phyloP scores from a whole-genome alignment of 1,140 invertebrate genomes.

The Orussus abietinus region DNA sequence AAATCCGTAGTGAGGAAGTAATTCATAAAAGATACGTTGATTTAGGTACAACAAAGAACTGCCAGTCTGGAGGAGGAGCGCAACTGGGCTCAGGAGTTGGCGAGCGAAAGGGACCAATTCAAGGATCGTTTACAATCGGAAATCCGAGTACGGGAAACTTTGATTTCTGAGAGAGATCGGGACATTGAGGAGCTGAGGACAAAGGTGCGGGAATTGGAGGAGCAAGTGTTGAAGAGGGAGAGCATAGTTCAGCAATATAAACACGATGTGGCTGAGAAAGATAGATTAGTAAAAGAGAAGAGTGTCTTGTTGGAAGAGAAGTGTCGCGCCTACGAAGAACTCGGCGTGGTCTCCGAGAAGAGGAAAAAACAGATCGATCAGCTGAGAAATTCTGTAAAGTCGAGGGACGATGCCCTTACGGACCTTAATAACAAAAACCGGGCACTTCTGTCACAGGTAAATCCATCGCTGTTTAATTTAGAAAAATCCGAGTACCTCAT shows the following conservation, averaged over 20 bases:
- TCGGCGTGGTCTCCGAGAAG: slow-evolving; percentile 37
- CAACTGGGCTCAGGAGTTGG: slow-evolving; percentile 43
- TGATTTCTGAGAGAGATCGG: slow-evolving; percentile 26
- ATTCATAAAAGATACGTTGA: not conserved
- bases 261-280: slow-evolving; percentile 40
- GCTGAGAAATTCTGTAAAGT: slow-evolving; percentile 41
- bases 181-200: slow-evolving; percentile 36
- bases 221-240: slow-evolving; percentile 43
- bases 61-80: slow-evolving; percentile 43
- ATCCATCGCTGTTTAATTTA: slow-evolving; percentile 3
- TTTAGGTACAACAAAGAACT: slow-evolving; percentile 42
- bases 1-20: too few relatives aligned
- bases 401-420: slow-evolving; percentile 42
- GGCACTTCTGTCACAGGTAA: slow-evolving; percentile 40
- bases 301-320: slow-evolving; percentile 38
- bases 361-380: slow-evolving; percentile 47
- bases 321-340: slow-evolving; percentile 35
- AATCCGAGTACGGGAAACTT: slow-evolving; percentile 29
- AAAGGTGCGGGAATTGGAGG: slow-evolving; percentile 45
- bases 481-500: too few relatives aligned
- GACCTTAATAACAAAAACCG: slow-evolving; percentile 49
- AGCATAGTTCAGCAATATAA: slow-evolving; percentile 34
- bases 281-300: slow-evolving; percentile 43
- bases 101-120: slow-evolving; percentile 41
- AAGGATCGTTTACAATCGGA: slow-evolving; percentile 36